phyloP scores from a whole-genome alignment of 2,797 vertebrate species.

The Pteropus rufus region DNA sequence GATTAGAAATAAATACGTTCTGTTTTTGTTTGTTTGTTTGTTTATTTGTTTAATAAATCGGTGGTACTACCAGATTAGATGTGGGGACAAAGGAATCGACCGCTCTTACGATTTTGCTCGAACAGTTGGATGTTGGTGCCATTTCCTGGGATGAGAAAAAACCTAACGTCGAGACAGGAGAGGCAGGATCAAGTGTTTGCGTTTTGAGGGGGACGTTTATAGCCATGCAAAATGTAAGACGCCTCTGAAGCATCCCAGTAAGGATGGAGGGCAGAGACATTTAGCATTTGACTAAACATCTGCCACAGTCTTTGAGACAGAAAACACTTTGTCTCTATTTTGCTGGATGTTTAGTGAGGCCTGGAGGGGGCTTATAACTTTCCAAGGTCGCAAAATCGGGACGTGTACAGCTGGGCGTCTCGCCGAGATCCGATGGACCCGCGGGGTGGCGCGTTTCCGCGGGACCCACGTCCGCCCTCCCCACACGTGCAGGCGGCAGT shows the following conservation, averaged over 20 bases:
- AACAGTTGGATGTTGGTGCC: not conserved
- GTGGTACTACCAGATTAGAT: not conserved
- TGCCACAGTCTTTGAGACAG: too few relatives aligned
- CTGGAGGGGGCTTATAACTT: not conserved
- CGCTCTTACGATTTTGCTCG: not conserved
- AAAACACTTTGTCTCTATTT: not conserved
- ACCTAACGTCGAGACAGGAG: not conserved
- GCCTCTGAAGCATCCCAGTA: not conserved
- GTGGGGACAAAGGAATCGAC: not conserved
- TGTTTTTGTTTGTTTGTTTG: too few relatives aligned
- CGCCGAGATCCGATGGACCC: fast-evolving
- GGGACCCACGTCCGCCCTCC: fast-evolving
- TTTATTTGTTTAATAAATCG: not conserved
- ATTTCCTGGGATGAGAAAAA: not conserved
- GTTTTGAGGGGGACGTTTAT: not conserved
- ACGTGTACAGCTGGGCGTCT: not conserved
- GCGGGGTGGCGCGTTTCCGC: fast-evolving
- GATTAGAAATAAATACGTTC: not conserved
- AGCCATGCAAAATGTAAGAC: not conserved
- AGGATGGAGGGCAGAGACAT: not conserved
- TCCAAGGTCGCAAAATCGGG: not conserved
- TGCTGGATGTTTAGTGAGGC: not conserved
- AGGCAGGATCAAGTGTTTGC: not conserved
- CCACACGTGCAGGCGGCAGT: not conserved
- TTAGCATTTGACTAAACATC: not conserved